Percentiles rank a stretch among this genome's conserved stretches.
phyloP scores from a whole-genome alignment of 2,113 vertebrate species.

The Pristiophorus japonicus region DNA sequence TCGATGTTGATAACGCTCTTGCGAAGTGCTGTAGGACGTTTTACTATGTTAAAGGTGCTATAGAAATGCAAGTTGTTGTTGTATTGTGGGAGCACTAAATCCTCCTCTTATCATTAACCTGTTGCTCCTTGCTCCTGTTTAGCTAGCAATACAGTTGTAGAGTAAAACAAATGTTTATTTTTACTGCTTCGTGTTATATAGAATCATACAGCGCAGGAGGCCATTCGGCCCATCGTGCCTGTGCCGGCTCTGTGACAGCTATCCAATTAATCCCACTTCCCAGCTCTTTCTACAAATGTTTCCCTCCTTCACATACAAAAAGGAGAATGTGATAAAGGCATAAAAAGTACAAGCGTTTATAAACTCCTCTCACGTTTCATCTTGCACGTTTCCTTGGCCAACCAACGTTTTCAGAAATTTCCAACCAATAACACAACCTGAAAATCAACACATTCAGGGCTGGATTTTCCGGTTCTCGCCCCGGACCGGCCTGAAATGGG shows the following conservation, averaged over 20 bases:
- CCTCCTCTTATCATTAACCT: too few relatives aligned
- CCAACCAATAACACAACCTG: not conserved
- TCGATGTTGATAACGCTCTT: too few relatives aligned
- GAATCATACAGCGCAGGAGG: constrained; percentile 2
- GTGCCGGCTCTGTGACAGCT: not conserved
- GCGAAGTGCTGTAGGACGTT: too few relatives aligned
- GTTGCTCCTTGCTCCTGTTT: not conserved
- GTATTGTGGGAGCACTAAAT: not conserved
- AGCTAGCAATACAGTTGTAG: not conserved
- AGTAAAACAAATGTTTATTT: constrained; percentile 16
- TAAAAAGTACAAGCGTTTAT: not conserved
- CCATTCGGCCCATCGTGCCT: too few relatives aligned
- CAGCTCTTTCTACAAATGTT: not conserved
- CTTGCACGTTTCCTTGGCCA: not conserved
- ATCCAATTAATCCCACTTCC: not conserved
- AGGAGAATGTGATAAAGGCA: not conserved
- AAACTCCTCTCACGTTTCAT: not conserved
- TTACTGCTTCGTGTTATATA: not conserved
- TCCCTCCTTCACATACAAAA: not conserved
- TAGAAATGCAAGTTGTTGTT: not conserved
- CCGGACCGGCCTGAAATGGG: too few relatives aligned
- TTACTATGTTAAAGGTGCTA: too few relatives aligned
- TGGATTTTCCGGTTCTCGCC: too few relatives aligned
- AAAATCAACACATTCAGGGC: not conserved
- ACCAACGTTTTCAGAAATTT: not conserved